Base-by-base conservation (phyloP, 1,140 invertebrate genomes). In the Laodelphax striatellus region DNA sequence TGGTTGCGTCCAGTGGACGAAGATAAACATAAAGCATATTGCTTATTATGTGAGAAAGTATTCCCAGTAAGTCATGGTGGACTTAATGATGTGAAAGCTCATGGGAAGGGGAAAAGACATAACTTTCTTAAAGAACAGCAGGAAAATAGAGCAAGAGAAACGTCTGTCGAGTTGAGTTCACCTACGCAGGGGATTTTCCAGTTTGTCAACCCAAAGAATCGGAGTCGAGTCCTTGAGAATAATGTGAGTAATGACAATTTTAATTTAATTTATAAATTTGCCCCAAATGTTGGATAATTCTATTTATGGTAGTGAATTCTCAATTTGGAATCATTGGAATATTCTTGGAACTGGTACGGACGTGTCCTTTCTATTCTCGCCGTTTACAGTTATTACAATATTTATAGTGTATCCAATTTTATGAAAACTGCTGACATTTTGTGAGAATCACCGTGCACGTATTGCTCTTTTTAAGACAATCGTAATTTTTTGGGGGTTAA, bases 61-160 rank as follows among this genome's bases (percentile, higher is more conserved):
- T 72, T 72, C 64, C 68, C 68, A 41, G 67, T 71, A 19, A 65
- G 69, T 53, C 71, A 71, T 64, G 68, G 71, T 43, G 69, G 69
- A 16, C 57, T 71, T 53, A 66, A 71, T 60, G 69, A 70, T 62
- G 70, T 70, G 52, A 69, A 68, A 60, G 66, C 70, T 28, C 70
- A 72, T 62, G 70, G 67, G 61, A 71, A 71, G 58, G 69, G 68
- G 56, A 71, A 72, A 67, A 68, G 68, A 62, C 70, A 70, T 62
- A 66, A 66, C 52, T 60, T 54, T 56, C 60, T 71, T 44, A 63
- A 66, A 58, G 28, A 58, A 50, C 63, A 64, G 52, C 57, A 64
- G 53, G 59, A 60, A 60, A 60, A 60, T 60, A 60, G 59, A 60
- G 59, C 59, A 55, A 43, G 46, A 50, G 46, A 50, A 42, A 38